Base-by-base conservation (phyloP, 1,140 invertebrate genomes). In the Drosophila melanogaster region DNA sequence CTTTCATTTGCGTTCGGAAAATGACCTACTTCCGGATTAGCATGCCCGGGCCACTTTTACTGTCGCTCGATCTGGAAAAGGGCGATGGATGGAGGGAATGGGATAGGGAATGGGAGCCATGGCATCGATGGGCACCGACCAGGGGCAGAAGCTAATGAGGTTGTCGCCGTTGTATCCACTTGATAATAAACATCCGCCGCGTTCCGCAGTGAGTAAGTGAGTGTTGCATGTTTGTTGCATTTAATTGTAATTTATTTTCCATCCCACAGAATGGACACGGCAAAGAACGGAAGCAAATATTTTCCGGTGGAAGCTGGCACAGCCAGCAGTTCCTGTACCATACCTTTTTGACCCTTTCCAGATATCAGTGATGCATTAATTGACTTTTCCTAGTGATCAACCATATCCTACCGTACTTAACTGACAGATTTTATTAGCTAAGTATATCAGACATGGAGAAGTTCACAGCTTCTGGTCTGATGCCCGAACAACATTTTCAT, bases 221-320 rank as follows among this genome's bases (percentile, higher is more conserved):
- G 64, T 73, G 55, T 73, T 73, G 70, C 47, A 62, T 72, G 67
- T 75, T 86, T 81, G 69, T 54, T 85, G 81, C 81, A 85, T 69
- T 87, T 87, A 85, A 81, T 87, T 87, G 74, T 85, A 85, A 85
- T 85, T 87, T 86, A 85, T 85, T 85, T 85, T 74, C 83, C 81
- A 77, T 47, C 14, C 74, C 56, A 61, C 49, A 62, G 77, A 74
- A 81, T 53, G 49, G 53, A 40, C 60, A 64, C 41, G 44, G 64
- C 67, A 56, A 47, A 86, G 81, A 85, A 87, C 81, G 81, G 81
- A 85, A 85, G 69, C 81, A 75, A 81, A 87, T 77, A 85, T 85
- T 85, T 85, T 85, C 81, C 83, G 81, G 81, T 85, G 83, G 81
- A 85, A 81, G 77, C 79, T 55, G 60, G 51, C 35, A 35, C 49